Conservation (phyloP, 2,888 invertebrate genomes). For the Operophtera brumata region DNA sequence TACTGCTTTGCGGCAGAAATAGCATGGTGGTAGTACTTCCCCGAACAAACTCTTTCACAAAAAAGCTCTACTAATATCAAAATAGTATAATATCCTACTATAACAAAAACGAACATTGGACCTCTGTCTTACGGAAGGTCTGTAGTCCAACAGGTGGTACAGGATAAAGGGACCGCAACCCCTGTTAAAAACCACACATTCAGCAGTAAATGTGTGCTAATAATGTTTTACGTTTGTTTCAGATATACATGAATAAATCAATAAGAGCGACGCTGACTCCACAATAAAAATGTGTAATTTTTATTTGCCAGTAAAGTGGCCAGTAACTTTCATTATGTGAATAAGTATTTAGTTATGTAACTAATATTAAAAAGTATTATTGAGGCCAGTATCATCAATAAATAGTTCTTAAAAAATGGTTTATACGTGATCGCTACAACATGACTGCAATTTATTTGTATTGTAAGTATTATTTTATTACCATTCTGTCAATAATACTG, state of each 20-base stretch:
- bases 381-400: conserved; percentile 25
- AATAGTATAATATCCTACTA: too few species aligned
- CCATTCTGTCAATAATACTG: background rate
- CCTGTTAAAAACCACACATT: too few species aligned
- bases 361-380: conserved; percentile 29
- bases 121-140: too few species aligned
- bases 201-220: too few species aligned
- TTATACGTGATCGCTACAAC: conserved; percentile 2
- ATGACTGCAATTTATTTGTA: conserved; percentile 4
- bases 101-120: too few species aligned
- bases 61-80: too few species aligned
- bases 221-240: conserved; percentile 19
- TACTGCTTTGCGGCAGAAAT: too few species aligned
- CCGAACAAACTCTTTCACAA: too few species aligned
- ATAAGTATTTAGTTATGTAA: conserved; percentile 1
- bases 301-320: conserved; percentile 14
- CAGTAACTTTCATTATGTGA: conserved; percentile 21
- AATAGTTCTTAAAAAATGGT: conserved; percentile 14
- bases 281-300: conserved; percentile 17
- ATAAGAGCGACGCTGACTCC: background rate
- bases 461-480: conserved; percentile 23
- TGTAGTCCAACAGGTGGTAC: too few species aligned
- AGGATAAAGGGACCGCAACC: too few species aligned
- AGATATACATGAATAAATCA: conserved; percentile 12
- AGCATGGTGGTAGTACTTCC: too few species aligned